Conservation (phyloP, 2,888 invertebrate genomes). For the Tetheella fluctuosa region DNA sequence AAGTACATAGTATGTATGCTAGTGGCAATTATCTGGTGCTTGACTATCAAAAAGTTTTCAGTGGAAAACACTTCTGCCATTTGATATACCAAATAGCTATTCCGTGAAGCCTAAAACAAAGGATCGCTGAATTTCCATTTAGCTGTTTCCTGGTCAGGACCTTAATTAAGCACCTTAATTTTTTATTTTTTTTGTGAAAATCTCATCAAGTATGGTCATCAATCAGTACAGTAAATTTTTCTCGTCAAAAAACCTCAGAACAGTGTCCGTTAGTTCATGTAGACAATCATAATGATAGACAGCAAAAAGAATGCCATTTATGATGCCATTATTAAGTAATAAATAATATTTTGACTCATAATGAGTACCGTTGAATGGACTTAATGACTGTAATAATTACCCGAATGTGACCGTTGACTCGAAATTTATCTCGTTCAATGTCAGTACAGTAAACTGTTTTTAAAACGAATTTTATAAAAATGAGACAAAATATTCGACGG, state of each 20-base stretch:
- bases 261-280: neutral
- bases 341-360: slow-evolving; percentile 5
- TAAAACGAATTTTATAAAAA: neutral
- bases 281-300: neutral
- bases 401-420: slow-evolving; percentile 1
- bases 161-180: no score
- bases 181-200: no score
- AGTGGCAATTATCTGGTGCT: no score
- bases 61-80: no score
- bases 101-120: no score
- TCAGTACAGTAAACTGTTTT: neutral
- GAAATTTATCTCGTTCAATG: neutral
- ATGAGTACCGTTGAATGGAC: slow-evolving; percentile 6
- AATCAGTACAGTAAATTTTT: neutral
- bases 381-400: slow-evolving; percentile 9
- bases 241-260: neutral
- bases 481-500: neutral
- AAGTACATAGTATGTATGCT: no score
- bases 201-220: neutral
- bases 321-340: slow-evolving; percentile 4
- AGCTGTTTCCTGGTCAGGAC: no score
- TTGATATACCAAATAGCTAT: no score
- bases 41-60: no score
- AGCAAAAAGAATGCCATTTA: neutral
- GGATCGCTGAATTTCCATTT: no score